phyloP scores from a whole-genome alignment of 2,113 vertebrate genomes.

The Pitta sordida region DNA sequence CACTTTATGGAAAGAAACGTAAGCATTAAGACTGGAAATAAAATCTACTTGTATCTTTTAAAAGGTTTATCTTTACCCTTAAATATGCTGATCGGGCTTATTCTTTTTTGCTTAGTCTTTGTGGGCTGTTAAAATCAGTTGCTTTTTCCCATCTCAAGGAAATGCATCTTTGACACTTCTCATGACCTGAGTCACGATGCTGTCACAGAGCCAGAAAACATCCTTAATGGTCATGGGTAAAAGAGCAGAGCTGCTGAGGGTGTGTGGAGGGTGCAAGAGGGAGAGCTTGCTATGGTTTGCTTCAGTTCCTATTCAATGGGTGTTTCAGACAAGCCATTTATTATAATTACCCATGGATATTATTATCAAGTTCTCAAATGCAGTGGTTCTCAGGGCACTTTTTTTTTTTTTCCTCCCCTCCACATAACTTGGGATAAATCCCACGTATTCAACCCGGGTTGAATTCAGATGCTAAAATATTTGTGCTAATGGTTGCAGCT shows the following conservation, averaged over 20 bases:
- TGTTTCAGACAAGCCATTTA: constrained; percentile 55
- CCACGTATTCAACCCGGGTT: not conserved
- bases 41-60: constrained; percentile 54
- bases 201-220: constrained; percentile 78
- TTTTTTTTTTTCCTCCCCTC: not conserved
- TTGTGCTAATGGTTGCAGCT: not conserved
- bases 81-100: constrained; percentile 66
- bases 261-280: constrained; percentile 7
- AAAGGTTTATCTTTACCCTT: constrained; percentile 64
- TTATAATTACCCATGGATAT: constrained; percentile 58
- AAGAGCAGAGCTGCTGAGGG: constrained; percentile 61
- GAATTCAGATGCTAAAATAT: not conserved
- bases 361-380: constrained; percentile 54
- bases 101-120: constrained; percentile 63
- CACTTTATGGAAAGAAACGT: constrained; percentile 38
- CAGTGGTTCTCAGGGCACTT: constrained; percentile 1
- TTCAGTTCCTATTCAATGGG: constrained; percentile 28
- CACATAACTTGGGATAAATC: not conserved
- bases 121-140: constrained; percentile 71
- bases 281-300: constrained; percentile 8
- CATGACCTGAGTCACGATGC: constrained; percentile 82
- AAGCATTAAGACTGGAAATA: constrained; percentile 51
- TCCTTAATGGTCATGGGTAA: constrained; percentile 70
- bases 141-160: constrained; percentile 83
- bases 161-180: constrained; percentile 88